phyloP scores from a whole-genome alignment of 2,888 invertebrate species.

The Oxytorus armatus region DNA sequence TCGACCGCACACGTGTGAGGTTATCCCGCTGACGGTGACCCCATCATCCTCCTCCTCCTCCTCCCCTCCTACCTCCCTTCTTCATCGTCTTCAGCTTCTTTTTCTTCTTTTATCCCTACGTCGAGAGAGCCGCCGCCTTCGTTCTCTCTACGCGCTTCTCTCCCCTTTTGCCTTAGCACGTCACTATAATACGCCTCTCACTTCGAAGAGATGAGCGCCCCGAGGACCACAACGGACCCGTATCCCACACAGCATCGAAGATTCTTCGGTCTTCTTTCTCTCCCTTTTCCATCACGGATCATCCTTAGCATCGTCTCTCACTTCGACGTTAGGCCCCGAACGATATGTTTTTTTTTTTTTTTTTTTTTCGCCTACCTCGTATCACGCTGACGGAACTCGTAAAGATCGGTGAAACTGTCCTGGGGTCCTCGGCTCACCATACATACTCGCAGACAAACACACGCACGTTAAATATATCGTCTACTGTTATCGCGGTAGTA shows the following conservation, averaged over 20 bases:
- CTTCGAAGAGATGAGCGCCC: slow-evolving; percentile 41
- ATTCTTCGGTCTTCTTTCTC: slow-evolving; percentile 65
- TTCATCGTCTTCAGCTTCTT: slow-evolving; percentile 37
- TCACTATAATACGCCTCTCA: slow-evolving; percentile 65
- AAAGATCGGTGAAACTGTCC: slow-evolving; percentile 30
- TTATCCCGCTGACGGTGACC: slow-evolving; percentile 79
- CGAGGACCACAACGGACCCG: slow-evolving; percentile 57
- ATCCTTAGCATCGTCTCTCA: slow-evolving; percentile 24
- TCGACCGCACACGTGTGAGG: slow-evolving; percentile 80
- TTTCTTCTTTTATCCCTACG: slow-evolving; percentile 41
- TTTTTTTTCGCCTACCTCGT: slow-evolving; percentile 23
- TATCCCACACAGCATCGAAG: slow-evolving; percentile 62
- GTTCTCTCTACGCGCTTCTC: slow-evolving; percentile 67
- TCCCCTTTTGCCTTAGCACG: slow-evolving; percentile 65
- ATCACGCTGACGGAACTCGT: slow-evolving; percentile 77
- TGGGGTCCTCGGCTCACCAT: not conserved
- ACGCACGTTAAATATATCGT: not conserved
- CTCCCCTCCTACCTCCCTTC: slow-evolving; percentile 51
- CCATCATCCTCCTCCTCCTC: slow-evolving; percentile 74
- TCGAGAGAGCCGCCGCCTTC: slow-evolving; percentile 54
- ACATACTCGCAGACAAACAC: not conserved
- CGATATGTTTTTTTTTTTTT: slow-evolving; percentile 41
- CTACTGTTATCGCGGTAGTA: not conserved
- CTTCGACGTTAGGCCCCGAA: slow-evolving; percentile 48
- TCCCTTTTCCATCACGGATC: slow-evolving; percentile 52